phyloP scores from a whole-genome alignment of 2,113 vertebrate genomes.

The Narcine bancroftii region DNA sequence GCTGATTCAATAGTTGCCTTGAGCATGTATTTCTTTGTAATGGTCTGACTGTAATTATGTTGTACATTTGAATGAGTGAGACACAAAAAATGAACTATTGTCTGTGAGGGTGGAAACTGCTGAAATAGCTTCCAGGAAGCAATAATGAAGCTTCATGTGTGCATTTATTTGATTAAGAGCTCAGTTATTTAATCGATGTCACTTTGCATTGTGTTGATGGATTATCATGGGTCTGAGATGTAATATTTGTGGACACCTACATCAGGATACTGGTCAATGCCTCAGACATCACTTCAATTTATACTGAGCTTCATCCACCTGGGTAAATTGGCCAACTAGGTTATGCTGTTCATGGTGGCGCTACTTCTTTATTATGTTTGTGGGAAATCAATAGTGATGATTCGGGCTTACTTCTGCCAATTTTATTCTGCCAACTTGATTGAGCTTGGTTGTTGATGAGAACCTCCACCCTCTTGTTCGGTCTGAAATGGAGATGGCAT shows the following conservation, averaged over 20 bases:
- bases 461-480: background rate
- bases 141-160: background rate
- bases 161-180: constrained; percentile 22
- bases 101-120: background rate
- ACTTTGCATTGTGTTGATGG: constrained; percentile 7
- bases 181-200: constrained; percentile 14
- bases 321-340: background rate
- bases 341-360: background rate
- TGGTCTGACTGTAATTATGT: background rate
- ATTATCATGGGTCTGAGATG: no score
- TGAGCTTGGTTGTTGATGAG: background rate
- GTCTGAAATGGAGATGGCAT: background rate
- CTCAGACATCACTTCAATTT: background rate
- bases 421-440: background rate
- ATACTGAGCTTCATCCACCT: background rate
- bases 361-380: background rate
- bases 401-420: background rate
- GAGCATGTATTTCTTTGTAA: background rate
- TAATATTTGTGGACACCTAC: no score
- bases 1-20: background rate
- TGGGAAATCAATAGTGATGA: background rate
- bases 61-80: background rate
- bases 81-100: constrained; percentile 11
- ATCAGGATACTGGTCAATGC: background rate
- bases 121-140: constrained; percentile 15